Percentiles rank a stretch among this genome's conserved stretches.
These are phyloP conservation scores for Sialis lutaria DNA, from an alignment of 2,888 invertebrate genomes.

Conservation along the genomic window DNA sequence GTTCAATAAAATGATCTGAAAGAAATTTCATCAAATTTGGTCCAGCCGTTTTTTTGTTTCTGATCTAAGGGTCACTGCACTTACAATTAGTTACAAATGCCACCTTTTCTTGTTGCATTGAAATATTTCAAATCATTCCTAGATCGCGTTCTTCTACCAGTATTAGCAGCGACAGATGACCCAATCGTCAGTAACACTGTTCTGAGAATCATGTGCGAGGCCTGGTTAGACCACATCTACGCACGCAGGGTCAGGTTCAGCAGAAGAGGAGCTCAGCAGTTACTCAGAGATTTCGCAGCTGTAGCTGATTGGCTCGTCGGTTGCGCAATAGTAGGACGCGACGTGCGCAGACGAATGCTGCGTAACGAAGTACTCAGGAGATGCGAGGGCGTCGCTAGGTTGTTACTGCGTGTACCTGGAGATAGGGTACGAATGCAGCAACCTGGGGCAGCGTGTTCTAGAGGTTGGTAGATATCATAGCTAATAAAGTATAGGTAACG, in stretches of 20 bases:
- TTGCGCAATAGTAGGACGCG: conserved; percentile 34
- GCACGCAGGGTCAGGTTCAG: conserved; percentile 68
- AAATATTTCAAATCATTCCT: too few species aligned
- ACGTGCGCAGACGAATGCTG: conserved; percentile 35
- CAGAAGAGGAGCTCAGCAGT: conserved; percentile 57
- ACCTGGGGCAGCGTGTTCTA: too few species aligned
- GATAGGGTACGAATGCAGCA: conserved; percentile 58
- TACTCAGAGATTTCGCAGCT: conserved; percentile 66
- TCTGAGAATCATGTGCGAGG: conserved; percentile 66
- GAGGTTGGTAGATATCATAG: too few species aligned
- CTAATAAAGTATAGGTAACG: too few species aligned
- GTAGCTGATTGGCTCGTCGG: conserved; percentile 58
- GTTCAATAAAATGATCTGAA: too few species aligned
- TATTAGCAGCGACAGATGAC: conserved; percentile 59
- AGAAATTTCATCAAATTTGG: too few species aligned
- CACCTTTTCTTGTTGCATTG: background rate
- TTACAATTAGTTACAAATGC: background rate
- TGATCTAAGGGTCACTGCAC: background rate
- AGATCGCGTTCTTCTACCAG: conserved; percentile 61
- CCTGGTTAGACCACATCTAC: conserved; percentile 77
- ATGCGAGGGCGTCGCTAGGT: conserved; percentile 71
- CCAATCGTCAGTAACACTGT: conserved; percentile 58
- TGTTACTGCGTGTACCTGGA: conserved; percentile 63
- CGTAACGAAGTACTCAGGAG: conserved; percentile 49
- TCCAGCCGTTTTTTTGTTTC: too few species aligned